Conservation (phyloP, 2,888 invertebrate species). For the Orthosia gracilis region DNA sequence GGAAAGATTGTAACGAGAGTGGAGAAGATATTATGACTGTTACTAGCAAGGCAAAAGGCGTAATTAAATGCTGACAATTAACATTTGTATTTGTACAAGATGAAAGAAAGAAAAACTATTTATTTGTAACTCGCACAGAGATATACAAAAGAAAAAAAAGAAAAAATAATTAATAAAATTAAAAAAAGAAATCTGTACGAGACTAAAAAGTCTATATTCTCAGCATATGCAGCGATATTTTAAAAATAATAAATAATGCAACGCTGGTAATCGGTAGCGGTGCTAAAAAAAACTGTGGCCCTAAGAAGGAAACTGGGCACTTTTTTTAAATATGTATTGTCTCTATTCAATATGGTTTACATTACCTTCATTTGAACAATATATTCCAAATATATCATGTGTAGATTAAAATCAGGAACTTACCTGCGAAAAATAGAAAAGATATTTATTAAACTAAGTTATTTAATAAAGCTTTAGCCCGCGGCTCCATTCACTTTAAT, state of each 20-base stretch:
- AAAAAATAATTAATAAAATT: no score
- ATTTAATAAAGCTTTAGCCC: conserved; percentile 43
- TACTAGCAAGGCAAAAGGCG: not conserved
- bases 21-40: conserved; percentile 11
- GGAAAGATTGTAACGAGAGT: conserved; percentile 41
- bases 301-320: not conserved
- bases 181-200: no score
- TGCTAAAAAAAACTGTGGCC: not conserved
- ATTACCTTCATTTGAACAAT: not conserved
- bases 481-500: conserved; percentile 59
- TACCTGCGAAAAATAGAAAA: conserved; percentile 74
- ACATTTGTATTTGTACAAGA: not conserved
- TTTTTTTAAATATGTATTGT: conserved; percentile 1
- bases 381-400: not conserved
- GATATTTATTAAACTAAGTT: conserved; percentile 40
- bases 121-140: no score
- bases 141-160: no score
- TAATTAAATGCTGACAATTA: not conserved
- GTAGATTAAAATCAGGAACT: conserved; percentile 53
- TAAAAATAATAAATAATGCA: no score
- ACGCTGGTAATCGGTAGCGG: no score
- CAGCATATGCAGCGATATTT: no score
- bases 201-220: no score
- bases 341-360: not conserved
- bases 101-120: no score